Percentiles rank a stretch among this genome's conserved stretches.
Evolutionary conservation across 2,888 invertebrate species (phyloP).

Genomic region (Nezara viridula): DNA sequence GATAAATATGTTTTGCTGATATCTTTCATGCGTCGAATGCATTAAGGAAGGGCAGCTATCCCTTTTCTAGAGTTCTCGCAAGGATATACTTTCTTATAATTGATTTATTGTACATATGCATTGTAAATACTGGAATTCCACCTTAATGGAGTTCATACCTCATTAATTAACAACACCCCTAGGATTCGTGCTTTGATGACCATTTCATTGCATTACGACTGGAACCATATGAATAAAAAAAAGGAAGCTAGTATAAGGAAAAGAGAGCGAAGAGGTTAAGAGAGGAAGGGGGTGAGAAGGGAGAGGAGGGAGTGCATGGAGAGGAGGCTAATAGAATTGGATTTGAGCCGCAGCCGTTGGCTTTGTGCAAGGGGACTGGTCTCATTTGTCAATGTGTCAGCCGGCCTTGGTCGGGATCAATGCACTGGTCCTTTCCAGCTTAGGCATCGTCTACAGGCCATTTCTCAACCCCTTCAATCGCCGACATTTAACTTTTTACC

Average conservation of each 20-base stretch:
- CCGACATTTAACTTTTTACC: not conserved
- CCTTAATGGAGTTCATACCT: too few species aligned
- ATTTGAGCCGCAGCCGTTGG: conserved; percentile 48
- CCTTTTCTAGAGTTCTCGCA: too few species aligned
- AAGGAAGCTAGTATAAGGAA: not conserved
- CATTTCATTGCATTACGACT: too few species aligned
- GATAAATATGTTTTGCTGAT: too few species aligned
- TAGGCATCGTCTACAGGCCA: not conserved
- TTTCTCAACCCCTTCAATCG: not conserved
- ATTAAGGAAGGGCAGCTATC: too few species aligned
- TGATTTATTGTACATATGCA: too few species aligned
- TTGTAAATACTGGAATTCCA: too few species aligned
- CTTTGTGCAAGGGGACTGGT: conserved; percentile 51
- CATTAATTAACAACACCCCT: too few species aligned
- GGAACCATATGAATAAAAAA: not conserved
- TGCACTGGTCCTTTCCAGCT: not conserved
- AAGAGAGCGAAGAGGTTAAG: not conserved
- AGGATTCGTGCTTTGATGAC: too few species aligned
- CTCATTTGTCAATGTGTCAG: conserved; percentile 54
- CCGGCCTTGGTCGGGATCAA: conserved; percentile 47
- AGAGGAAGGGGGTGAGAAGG: not conserved
- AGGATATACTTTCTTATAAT: too few species aligned
- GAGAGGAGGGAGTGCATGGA: conserved; percentile 4
- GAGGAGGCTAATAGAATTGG: conserved; percentile 50
- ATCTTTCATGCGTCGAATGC: too few species aligned